Evolutionary conservation across 2,797 vertebrate species (phyloP).

Genomic region (Pseudochirops corinnae): DNA sequence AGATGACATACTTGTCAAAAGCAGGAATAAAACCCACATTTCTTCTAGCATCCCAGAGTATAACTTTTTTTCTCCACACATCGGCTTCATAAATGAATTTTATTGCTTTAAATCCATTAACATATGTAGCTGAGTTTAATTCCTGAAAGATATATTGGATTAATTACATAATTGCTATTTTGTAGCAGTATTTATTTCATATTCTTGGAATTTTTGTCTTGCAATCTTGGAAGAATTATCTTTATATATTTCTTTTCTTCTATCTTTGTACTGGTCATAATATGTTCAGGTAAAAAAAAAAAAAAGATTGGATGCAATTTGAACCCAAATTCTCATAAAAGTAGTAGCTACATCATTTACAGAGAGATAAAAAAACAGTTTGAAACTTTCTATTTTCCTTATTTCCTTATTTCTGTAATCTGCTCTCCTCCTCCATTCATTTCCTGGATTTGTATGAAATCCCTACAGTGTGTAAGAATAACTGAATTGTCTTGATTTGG

Average conservation of each 20-base stretch:
- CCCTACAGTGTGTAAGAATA: not conserved
- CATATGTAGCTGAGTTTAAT: not conserved
- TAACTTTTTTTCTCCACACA: not conserved
- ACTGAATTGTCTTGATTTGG: not conserved
- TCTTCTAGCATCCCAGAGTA: not conserved
- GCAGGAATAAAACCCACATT: not conserved
- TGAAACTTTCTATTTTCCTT: not conserved
- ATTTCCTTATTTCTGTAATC: not conserved
- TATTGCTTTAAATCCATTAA: not conserved
- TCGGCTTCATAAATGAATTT: not conserved
- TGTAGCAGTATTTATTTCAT: conserved; percentile 9
- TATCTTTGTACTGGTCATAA: not conserved
- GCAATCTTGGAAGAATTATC: not conserved
- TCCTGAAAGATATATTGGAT: not conserved
- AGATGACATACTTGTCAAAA: not conserved
- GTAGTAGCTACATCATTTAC: not conserved
- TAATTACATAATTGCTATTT: not conserved
- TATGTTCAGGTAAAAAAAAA: not conserved
- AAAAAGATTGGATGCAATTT: not conserved
- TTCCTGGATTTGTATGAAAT: not conserved
- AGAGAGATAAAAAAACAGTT: not conserved
- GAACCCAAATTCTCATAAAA: not conserved
- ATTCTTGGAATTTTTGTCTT: not conserved
- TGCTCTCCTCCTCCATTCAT: conserved; percentile 22
- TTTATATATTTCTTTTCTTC: not conserved